phyloP scores from a whole-genome alignment of 2,797 vertebrate genomes.

The Anableps anableps region DNA sequence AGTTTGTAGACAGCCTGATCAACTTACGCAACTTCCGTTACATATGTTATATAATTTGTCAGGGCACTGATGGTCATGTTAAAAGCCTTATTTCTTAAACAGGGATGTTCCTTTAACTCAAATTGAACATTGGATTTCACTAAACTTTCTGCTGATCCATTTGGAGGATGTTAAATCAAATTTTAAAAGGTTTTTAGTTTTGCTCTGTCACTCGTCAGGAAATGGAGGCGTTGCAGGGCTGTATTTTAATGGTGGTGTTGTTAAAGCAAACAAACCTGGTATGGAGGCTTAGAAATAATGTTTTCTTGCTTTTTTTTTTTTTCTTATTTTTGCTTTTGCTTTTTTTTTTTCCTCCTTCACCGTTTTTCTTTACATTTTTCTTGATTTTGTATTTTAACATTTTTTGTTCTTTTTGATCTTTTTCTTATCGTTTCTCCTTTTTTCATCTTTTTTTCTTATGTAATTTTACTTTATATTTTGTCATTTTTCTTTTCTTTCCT shows the following conservation, averaged over 20 bases:
- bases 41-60: neutral
- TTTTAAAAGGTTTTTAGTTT: neutral
- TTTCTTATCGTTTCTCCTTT: neutral
- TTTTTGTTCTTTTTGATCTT: neutral
- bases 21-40: neutral
- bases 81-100: neutral
- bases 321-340: neutral
- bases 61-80: neutral
- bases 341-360: neutral
- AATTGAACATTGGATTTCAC: neutral
- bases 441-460: neutral
- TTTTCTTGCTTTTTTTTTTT: neutral
- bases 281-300: neutral
- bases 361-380: neutral
- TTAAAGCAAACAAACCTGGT: conserved; percentile 67
- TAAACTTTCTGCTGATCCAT: neutral
- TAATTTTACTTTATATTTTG: neutral
- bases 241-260: conserved; percentile 41
- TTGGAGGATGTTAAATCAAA: neutral
- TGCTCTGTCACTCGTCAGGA: conserved; percentile 49
- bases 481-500: neutral
- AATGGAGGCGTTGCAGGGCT: conserved; percentile 42
- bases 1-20: neutral
- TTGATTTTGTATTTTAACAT: neutral
- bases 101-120: neutral